Evolutionary conservation across 2,797 vertebrate species (phyloP).

Genomic region (Sebastes itinus): DNA sequence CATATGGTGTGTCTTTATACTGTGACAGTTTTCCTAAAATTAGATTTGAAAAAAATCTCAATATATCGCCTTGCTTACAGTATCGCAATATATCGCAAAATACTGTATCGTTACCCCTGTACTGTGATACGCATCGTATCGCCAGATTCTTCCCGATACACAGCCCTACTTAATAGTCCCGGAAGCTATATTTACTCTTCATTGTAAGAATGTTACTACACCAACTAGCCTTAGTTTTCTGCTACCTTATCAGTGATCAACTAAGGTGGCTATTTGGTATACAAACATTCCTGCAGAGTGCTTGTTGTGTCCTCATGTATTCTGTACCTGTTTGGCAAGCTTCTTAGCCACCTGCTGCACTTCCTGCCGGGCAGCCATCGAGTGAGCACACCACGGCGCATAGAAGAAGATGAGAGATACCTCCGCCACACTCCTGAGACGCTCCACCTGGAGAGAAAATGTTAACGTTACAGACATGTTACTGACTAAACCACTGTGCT

Average conservation of each 20-base stretch:
- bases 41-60: too few relatives aligned
- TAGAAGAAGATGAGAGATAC: slow-evolving; percentile 93
- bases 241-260: background rate
- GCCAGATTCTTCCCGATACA: too few relatives aligned
- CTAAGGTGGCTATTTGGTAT: background rate
- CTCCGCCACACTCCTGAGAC: slow-evolving; percentile 87
- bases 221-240: background rate
- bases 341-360: slow-evolving; percentile 89
- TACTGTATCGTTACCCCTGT: too few relatives aligned
- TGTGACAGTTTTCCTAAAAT: too few relatives aligned
- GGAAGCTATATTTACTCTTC: background rate
- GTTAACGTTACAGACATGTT: background rate
- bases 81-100: too few relatives aligned
- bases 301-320: background rate
- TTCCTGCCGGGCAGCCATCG: slow-evolving; percentile 88
- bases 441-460: slow-evolving; percentile 76
- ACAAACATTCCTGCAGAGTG: background rate
- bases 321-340: slow-evolving; percentile 89
- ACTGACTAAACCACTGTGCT: background rate
- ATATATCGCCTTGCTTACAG: too few relatives aligned
- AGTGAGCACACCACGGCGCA: slow-evolving; percentile 97
- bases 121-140: too few relatives aligned
- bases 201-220: background rate
- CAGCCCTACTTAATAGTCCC: background rate
- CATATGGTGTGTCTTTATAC: too few relatives aligned